Percentiles rank a stretch among this genome's conserved stretches.
Conservation (phyloP, 2,797 vertebrate genomes). For the Urophycis tenuis region DNA sequence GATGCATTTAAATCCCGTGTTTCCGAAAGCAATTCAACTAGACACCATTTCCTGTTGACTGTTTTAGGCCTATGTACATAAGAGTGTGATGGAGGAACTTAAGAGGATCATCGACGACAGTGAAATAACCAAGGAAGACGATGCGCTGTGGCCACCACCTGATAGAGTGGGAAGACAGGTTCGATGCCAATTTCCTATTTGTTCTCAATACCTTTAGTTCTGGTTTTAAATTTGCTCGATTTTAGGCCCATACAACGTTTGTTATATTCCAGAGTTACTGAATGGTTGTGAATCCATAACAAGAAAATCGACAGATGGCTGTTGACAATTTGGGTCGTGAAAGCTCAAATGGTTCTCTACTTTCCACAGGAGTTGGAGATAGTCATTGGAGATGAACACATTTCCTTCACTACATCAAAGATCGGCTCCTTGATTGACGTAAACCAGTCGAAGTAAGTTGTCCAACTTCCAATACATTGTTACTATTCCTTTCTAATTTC, state of each 20-base stretch:
- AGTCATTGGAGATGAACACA: constrained; percentile 97
- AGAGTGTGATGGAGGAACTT: constrained; percentile 98
- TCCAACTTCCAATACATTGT: neutral
- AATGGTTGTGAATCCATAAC: neutral
- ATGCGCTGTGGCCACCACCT: constrained; percentile 94
- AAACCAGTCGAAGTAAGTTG: constrained; percentile 95
- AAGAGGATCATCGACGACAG: constrained; percentile 98
- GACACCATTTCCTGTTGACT: neutral
- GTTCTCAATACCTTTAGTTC: neutral
- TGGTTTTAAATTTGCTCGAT: neutral
- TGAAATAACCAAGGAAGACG: constrained; percentile 99
- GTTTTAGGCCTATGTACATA: constrained; percentile 91
- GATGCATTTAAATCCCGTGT: neutral
- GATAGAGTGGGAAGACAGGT: constrained; percentile 97
- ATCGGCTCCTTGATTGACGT: constrained; percentile 98
- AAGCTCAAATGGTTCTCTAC: neutral
- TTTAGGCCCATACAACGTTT: neutral
- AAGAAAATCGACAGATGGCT: neutral
- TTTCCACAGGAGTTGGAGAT: constrained; percentile 88
- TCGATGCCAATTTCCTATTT: constrained; percentile 21
- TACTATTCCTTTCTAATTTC: neutral
- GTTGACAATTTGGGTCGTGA: neutral
- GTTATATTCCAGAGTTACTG: neutral
- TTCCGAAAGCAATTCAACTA: neutral
- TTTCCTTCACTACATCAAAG: constrained; percentile 99